Conservation (phyloP, 2,888 invertebrate genomes). For the Drosophila recens region DNA sequence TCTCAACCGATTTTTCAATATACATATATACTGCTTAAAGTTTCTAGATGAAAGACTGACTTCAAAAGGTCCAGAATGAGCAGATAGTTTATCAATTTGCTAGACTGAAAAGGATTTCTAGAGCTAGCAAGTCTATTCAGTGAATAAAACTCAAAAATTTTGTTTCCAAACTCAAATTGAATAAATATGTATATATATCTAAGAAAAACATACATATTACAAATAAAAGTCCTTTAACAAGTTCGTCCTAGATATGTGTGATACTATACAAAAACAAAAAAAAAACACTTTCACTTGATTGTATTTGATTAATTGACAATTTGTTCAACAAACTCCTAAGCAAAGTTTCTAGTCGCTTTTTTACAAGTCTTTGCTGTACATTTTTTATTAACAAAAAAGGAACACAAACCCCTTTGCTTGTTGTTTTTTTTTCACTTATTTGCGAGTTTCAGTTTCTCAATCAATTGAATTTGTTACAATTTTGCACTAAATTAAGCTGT, state of each 20-base stretch:
- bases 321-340: slow-evolving; percentile 5
- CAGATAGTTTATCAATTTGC: slow-evolving; percentile 6
- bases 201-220: neutral
- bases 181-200: neutral
- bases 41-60: slow-evolving; percentile 34
- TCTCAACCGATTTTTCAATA: too few relatives aligned
- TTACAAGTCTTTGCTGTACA: slow-evolving; percentile 16
- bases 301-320: slow-evolving; percentile 10
- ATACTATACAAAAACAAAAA: slow-evolving; percentile 16
- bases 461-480: slow-evolving; percentile 62
- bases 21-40: neutral
- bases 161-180: neutral
- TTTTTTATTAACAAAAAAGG: neutral
- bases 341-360: slow-evolving; percentile 8
- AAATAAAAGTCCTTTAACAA: neutral
- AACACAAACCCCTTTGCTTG: neutral
- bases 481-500: slow-evolving; percentile 63
- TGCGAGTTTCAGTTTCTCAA: slow-evolving; percentile 29
- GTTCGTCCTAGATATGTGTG: slow-evolving; percentile 46
- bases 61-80: slow-evolving; percentile 2
- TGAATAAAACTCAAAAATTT: neutral
- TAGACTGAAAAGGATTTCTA: slow-evolving; percentile 15
- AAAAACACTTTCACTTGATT: neutral
- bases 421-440: neutral
- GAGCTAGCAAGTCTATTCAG: slow-evolving; percentile 1